phyloP scores from a whole-genome alignment of 2,113 vertebrate species.

The Pelobates fuscus region DNA sequence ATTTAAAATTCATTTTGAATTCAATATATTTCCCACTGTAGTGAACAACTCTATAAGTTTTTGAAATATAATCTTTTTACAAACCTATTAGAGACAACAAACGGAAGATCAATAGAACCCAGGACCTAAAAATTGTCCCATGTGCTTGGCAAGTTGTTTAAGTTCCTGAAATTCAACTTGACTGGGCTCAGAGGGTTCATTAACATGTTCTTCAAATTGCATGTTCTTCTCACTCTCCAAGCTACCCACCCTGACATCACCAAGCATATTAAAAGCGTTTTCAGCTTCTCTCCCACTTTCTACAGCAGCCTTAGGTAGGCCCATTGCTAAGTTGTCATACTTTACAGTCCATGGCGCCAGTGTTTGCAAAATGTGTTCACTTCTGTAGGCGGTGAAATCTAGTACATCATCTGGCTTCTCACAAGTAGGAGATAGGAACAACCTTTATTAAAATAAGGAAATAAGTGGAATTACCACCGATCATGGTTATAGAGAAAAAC shows the following conservation, averaged over 20 bases:
- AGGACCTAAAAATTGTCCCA: constrained; percentile 44
- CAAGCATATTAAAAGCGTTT: not conserved
- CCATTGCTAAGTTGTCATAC: constrained; percentile 26
- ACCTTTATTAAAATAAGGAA: not conserved
- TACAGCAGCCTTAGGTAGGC: constrained; percentile 13
- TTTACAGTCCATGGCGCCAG: constrained; percentile 17
- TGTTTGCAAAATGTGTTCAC: constrained; percentile 25
- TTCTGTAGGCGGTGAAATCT: constrained; percentile 15
- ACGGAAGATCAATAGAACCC: constrained; percentile 29
- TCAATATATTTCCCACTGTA: too few relatives aligned
- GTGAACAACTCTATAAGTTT: too few relatives aligned
- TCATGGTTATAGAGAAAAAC: too few relatives aligned
- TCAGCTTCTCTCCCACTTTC: constrained; percentile 4
- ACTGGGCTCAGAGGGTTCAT: constrained; percentile 16
- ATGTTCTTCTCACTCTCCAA: constrained; percentile 11
- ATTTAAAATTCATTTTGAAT: too few relatives aligned
- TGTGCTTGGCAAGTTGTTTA: constrained; percentile 39
- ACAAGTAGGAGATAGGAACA: constrained; percentile 22
- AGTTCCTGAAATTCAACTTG: constrained; percentile 48
- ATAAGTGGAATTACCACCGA: not conserved
- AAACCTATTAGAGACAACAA: too few relatives aligned
- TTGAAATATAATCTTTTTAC: too few relatives aligned
- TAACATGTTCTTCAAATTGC: not conserved
- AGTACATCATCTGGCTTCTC: constrained; percentile 38
- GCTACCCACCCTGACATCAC: constrained; percentile 2